These are phyloP conservation scores for Bucco capensis DNA, from an alignment of 2,113 vertebrate genomes.

Conservation along the genomic window DNA sequence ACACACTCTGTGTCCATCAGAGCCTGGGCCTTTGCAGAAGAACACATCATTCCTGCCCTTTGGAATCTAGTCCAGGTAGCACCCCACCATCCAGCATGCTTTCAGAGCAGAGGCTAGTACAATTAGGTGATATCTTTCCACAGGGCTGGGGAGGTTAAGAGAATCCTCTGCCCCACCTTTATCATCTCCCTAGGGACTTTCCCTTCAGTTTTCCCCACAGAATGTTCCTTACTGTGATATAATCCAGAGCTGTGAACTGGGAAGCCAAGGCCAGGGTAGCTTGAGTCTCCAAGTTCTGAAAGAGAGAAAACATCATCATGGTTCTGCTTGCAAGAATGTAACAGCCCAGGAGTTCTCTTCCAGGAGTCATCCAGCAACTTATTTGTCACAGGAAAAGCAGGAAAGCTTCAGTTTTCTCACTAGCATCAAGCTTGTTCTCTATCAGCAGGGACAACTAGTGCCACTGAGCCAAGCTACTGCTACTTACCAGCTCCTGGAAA, in stretches of 20 bases:
- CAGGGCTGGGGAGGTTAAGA: accelerated
- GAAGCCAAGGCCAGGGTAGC: constrained; percentile 55
- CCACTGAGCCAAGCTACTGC: neutral
- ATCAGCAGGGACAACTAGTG: neutral
- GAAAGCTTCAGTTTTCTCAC: neutral
- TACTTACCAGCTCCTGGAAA: constrained; percentile 60
- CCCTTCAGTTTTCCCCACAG: neutral
- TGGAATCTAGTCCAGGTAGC: neutral
- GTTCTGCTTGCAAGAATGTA: neutral
- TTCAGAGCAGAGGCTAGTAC: neutral
- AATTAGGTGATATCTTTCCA: neutral
- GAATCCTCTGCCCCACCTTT: neutral
- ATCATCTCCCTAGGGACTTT: neutral
- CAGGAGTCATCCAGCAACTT: neutral
- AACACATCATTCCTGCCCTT: neutral
- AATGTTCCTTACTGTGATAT: constrained; percentile 56
- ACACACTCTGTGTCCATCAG: neutral
- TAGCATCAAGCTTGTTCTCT: neutral
- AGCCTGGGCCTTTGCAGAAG: neutral
- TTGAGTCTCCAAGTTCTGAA: constrained; percentile 67
- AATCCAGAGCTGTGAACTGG: constrained; percentile 66
- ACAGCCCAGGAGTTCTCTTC: neutral
- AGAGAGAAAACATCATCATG: neutral
- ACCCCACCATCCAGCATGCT: neutral
- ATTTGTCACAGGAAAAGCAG: neutral